phyloP scores from a whole-genome alignment of 2,113 vertebrate genomes.

The Corythaixoides concolor region DNA sequence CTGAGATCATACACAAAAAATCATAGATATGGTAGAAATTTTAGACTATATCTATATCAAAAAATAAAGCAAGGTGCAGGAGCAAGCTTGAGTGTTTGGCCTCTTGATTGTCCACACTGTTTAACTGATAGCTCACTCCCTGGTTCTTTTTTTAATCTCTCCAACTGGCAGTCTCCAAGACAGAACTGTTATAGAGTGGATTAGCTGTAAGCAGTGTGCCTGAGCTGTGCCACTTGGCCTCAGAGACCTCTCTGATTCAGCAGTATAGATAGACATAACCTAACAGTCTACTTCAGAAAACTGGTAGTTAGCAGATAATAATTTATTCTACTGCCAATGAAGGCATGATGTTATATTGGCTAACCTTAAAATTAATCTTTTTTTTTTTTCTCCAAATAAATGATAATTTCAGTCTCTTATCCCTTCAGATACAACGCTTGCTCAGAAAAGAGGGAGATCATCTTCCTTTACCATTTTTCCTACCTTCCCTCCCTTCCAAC shows the following conservation, averaged over 20 bases:
- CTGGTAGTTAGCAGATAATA: not conserved
- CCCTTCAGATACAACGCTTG: slow-evolving; percentile 26
- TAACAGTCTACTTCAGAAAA: not conserved
- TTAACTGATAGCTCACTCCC: not conserved
- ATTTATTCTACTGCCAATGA: not conserved
- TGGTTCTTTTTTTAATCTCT: not conserved
- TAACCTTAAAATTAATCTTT: not conserved
- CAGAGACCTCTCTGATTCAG: not conserved
- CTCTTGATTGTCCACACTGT: not conserved
- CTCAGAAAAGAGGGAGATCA: slow-evolving; percentile 57
- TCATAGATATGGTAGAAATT: not conserved
- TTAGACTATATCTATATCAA: not conserved
- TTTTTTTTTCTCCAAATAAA: not conserved
- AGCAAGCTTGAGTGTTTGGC: not conserved
- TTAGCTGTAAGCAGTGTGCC: not conserved
- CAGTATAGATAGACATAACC: not conserved
- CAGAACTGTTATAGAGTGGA: not conserved
- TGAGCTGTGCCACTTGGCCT: not conserved
- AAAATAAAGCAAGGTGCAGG: not conserved
- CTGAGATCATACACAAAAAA: not conserved
- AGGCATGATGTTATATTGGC: not conserved
- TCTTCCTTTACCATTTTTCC: slow-evolving; percentile 68
- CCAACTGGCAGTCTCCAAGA: not conserved
- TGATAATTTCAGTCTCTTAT: not conserved
- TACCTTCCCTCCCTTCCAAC: slow-evolving; percentile 59